These are phyloP conservation scores for Apis laboriosa DNA, from an alignment of 1,140 invertebrate species.

Conservation along the genomic window DNA sequence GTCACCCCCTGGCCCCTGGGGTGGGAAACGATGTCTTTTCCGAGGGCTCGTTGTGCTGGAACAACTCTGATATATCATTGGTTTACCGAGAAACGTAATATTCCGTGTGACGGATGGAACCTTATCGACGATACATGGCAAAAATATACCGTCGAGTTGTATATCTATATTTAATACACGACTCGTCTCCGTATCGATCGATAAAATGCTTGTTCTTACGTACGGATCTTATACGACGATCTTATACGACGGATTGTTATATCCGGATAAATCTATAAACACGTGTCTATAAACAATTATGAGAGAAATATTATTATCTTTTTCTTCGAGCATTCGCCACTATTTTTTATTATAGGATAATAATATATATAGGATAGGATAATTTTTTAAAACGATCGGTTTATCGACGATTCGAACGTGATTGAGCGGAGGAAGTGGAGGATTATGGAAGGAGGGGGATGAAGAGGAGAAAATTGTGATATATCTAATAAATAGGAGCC, in stretches of 20 bases:
- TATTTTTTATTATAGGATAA: too few species aligned
- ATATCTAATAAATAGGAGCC: slow-evolving; percentile 76
- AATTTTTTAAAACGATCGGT: neutral
- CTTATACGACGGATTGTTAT: too few species aligned
- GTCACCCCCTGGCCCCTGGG: neutral
- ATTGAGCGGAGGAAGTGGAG: neutral
- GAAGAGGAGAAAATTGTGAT: slow-evolving; percentile 60
- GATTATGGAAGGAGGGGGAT: neutral
- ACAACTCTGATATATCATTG: slow-evolving; percentile 46
- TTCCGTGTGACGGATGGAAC: slow-evolving; percentile 46
- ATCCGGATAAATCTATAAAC: too few species aligned
- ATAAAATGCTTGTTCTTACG: too few species aligned
- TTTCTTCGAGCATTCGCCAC: too few species aligned
- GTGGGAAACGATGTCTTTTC: slow-evolving; percentile 20
- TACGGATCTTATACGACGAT: too few species aligned
- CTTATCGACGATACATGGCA: slow-evolving; percentile 21
- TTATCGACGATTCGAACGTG: neutral
- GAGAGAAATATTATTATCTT: too few species aligned
- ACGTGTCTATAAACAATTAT: too few species aligned
- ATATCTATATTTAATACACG: slow-evolving; percentile 12
- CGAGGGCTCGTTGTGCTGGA: slow-evolving; percentile 17
- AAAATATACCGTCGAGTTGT: slow-evolving; percentile 14
- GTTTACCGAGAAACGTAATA: slow-evolving; percentile 52
- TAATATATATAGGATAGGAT: too few species aligned
- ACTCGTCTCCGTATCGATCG: neutral